Conservation (phyloP, 2,888 invertebrate genomes). For the Leptopilina myrica region DNA sequence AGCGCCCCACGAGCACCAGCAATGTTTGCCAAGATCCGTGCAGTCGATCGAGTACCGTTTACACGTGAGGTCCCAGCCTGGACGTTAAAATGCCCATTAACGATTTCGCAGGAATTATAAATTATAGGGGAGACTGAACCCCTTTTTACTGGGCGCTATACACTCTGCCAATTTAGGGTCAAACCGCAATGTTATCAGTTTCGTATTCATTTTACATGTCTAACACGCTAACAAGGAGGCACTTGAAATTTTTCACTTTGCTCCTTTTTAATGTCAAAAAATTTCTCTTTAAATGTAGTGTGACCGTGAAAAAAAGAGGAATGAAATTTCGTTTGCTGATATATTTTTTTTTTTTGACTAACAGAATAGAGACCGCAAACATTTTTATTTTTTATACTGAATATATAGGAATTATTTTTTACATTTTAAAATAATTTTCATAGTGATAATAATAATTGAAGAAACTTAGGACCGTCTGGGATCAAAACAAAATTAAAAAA, state of each 20-base stretch:
- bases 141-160: constrained; percentile 37
- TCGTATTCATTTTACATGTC: constrained; percentile 34
- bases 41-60: constrained; percentile 41
- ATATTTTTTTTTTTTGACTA: neutral
- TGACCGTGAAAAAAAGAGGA: neutral
- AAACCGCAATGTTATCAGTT: constrained; percentile 40
- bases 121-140: constrained; percentile 37
- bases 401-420: too few species aligned
- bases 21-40: constrained; percentile 40
- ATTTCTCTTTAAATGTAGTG: neutral
- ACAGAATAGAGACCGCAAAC: too few species aligned
- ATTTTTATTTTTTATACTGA: too few species aligned
- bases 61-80: constrained; percentile 36
- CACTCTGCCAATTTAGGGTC: constrained; percentile 35
- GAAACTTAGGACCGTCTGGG: too few species aligned
- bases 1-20: neutral
- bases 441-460: too few species aligned
- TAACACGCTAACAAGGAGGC: constrained; percentile 26
- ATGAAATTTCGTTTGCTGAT: neutral
- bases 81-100: constrained; percentile 40
- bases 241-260: constrained; percentile 3
- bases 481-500: too few species aligned
- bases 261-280: constrained; percentile 4
- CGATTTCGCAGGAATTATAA: constrained; percentile 40
- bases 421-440: too few species aligned